Base-by-base conservation (phyloP, 2,113 vertebrate species). In the Thinocorus orbignyianus region DNA sequence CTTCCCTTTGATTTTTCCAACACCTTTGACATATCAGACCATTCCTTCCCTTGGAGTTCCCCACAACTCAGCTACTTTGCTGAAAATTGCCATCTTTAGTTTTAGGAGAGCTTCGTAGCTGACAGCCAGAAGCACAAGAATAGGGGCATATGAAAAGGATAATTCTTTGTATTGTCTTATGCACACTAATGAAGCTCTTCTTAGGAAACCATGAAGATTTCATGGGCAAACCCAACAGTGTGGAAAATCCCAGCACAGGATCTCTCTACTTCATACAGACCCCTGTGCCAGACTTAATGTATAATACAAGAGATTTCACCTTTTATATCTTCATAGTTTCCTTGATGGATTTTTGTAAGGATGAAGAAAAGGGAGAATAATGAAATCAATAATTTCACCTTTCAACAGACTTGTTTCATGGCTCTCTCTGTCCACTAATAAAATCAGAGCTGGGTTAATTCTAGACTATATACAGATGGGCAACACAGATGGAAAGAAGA, bases 1-100 rank as follows among this genome's bases (percentile, higher is more conserved):
- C 93, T 90, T 96, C 78, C 71, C 57, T 96, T 95, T 97, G 95
- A 95, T 94, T 97, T 92, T 95, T 93, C 84, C 86, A 95, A 92
- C 84, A 91, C 90, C 90, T 95, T 90, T 93, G 91, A 91, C 92
- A 65, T 70, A 77, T 60, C 66, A 70, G 78, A 94, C 85, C 42
- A 42, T 78, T 94, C 76, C 86, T 90, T 61, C 39, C 60, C 74
- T 81, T 78, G 69, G 79, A 95, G 66, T 35, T 91, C 72, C 70
- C 64, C 54, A 88, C 42, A 73, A 48, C 69, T 92, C 74, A 58
- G 81, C 48, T 71, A 42, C 81, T 86, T 17, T 76, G 35, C 58
- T 94, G 74, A 91, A 87, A 95, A 93, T 54, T 77, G 52, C 54
- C n/a, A n/a, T 41, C 46, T 89, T 92, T 60, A 60, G 5, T 83